Evolutionary conservation across 2,888 invertebrate genomes (phyloP).

Genomic region (Pterostichus niger): DNA sequence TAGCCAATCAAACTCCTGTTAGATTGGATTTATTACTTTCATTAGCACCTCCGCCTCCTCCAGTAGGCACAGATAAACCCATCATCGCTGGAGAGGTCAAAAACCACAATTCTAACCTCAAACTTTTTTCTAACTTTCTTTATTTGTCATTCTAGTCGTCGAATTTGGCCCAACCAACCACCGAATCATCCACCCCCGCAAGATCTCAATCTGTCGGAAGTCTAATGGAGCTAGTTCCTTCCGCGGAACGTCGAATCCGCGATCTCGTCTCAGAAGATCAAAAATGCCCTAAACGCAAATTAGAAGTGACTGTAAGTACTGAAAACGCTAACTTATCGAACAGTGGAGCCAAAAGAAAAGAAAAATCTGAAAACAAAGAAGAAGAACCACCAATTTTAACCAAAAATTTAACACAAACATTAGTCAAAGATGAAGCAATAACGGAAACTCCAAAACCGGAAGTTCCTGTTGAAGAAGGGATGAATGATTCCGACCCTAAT

Average conservation of each 20-base stretch:
- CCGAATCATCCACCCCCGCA: conserved; percentile 75
- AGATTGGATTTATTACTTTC: conserved; percentile 92
- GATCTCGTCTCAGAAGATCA: conserved; percentile 82
- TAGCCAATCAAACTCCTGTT: conserved; percentile 95
- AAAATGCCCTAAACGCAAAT: conserved; percentile 85
- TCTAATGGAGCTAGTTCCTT: conserved; percentile 86
- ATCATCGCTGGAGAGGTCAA: conserved; percentile 82
- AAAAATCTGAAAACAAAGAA: conserved; percentile 78
- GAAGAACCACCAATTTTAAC: conserved; percentile 61
- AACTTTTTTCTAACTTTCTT: conserved; percentile 50
- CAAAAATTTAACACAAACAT: conserved; percentile 66
- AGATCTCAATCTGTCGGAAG: conserved; percentile 86
- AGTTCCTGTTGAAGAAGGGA: background rate
- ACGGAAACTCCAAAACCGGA: background rate
- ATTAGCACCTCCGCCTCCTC: conserved; percentile 89
- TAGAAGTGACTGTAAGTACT: conserved; percentile 87
- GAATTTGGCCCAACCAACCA: conserved; percentile 27
- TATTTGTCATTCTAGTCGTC: conserved; percentile 41
- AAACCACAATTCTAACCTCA: too few relatives aligned
- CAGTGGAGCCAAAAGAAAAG: conserved; percentile 80
- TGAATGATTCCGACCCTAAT: conserved; percentile 72
- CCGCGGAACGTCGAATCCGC: conserved; percentile 86
- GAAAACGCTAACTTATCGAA: conserved; percentile 78
- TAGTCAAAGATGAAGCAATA: conserved; percentile 54
- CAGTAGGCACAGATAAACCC: conserved; percentile 85